Evolutionary conservation across 2,797 vertebrate genomes (phyloP), one percentile per base, ranked within the genome.

Genomic region (Mionectes olivaceus): DNA sequence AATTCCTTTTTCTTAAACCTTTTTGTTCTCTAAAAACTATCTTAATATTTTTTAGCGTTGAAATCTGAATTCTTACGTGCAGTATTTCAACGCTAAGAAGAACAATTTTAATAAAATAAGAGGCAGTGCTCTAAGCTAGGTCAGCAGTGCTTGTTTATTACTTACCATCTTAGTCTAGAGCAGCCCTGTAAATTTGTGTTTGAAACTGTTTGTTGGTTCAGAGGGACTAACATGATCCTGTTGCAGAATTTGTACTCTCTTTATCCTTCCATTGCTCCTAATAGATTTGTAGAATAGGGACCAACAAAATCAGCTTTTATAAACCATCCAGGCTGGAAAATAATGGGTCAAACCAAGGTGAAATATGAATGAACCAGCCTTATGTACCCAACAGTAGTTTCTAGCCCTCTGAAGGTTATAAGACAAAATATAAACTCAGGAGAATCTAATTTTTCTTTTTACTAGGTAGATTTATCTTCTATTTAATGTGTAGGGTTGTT

Each of bases 341-440:
- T 35, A 85, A 60, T 41, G 64, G 78, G 68, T 96, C 27, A 64
- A 71, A 81, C 55, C 30, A 71, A 83, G 65, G 30, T 92, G 57
- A 86, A 63, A 52, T 47, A 50, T 1, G 13, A 88, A 65, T 68
- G 53, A 93, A 81, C 43, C 47, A 64, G 63, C 50, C 11, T 59
- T 73, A 37, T 5, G 15, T 64, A 65, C 18, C 47, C 30, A 91
- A 9, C n/a, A 12, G 32, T 53, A 73, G 24, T 76, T 90, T 91
- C 44, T 79, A 88, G 59, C 33, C 28, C 69, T 94, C 60, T 79
- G 59, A 94, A 90, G 30, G 52, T 82, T 88, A 1, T 56, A 83
- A 77, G 32, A 67, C 59, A 73, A 65, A 84, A 63, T 92, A 22
- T 84, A 81, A 92, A 88, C 87, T 96, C 91, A 95, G 89, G 96